Conservation (phyloP, 92 coral and sea anemone species). For the Epizoanthus stellaris region DNA sequence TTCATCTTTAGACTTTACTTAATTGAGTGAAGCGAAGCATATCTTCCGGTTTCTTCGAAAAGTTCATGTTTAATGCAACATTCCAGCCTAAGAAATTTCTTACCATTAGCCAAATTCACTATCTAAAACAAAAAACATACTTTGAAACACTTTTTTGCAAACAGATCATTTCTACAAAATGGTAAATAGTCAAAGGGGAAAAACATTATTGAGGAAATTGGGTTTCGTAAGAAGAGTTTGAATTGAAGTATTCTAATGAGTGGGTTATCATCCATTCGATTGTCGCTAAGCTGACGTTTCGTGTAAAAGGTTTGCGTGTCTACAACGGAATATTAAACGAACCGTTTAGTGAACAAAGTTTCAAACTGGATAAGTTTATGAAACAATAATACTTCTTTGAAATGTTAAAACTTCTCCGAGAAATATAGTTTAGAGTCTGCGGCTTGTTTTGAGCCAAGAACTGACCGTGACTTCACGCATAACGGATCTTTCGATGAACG, state of each 20-base stretch:
- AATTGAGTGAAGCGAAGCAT: conserved; percentile 49
- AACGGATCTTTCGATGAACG: conserved; percentile 46
- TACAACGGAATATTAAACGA: background rate
- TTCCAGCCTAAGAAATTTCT: conserved; percentile 3
- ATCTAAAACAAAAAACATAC: background rate
- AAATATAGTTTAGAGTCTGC: background rate
- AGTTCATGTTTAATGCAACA: conserved; percentile 27
- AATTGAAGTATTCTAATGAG: conserved; percentile 8
- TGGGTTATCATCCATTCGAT: conserved; percentile 19
- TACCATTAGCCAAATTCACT: background rate
- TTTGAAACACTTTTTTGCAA: background rate
- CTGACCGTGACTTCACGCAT: conserved; percentile 50
- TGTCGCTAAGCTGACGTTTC: background rate
- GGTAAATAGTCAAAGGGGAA: background rate
- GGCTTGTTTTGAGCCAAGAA: conserved; percentile 19
- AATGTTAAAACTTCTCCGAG: background rate
- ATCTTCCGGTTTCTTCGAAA: conserved; percentile 28
- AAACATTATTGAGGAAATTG: background rate
- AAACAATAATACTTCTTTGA: background rate
- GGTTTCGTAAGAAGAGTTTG: conserved; percentile 3
- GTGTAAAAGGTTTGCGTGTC: background rate
- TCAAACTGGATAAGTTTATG: background rate
- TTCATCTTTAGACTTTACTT: conserved; percentile 48
- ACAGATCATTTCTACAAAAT: background rate
- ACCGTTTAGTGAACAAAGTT: background rate